Percentiles rank a stretch among this genome's conserved stretches.
These are phyloP conservation scores for Desmophyllum pertusum DNA, from an alignment of 92 coral and sea anemone species.

Conservation along the genomic window DNA sequence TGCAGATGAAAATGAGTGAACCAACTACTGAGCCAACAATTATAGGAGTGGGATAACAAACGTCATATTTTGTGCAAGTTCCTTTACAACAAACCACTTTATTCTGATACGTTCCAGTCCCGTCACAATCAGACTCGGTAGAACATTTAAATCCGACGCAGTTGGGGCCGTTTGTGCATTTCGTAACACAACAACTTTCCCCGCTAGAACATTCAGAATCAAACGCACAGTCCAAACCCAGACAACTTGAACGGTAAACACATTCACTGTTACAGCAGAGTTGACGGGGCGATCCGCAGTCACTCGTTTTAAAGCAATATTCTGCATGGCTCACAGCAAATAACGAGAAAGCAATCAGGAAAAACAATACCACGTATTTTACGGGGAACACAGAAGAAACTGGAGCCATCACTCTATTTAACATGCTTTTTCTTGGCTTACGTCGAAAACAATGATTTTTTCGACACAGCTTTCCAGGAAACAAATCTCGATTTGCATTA, in stretches of 20 bases:
- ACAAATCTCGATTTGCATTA: too few species aligned
- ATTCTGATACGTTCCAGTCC: too few species aligned
- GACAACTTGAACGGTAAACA: neutral
- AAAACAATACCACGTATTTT: neutral
- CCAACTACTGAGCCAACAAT: neutral
- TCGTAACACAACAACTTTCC: constrained; percentile 6
- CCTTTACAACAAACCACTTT: neutral
- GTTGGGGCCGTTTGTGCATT: neutral
- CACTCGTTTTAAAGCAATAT: neutral
- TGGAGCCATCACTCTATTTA: neutral
- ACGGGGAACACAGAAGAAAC: neutral
- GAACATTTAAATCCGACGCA: neutral
- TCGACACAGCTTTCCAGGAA: too few species aligned
- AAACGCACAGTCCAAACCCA: neutral
- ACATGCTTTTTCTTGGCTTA: too few species aligned
- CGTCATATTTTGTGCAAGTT: neutral
- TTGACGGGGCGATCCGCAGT: neutral
- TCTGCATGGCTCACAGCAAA: neutral
- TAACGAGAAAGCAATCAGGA: neutral
- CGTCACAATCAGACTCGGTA: neutral
- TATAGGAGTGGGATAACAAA: neutral
- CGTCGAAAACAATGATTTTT: too few species aligned
- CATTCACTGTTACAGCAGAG: constrained; percentile 6
- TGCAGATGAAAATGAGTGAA: neutral
- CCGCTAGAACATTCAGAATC: neutral